These are phyloP conservation scores for Cathartes aura DNA, from an alignment of 2,113 vertebrate genomes.

Conservation along the genomic window DNA sequence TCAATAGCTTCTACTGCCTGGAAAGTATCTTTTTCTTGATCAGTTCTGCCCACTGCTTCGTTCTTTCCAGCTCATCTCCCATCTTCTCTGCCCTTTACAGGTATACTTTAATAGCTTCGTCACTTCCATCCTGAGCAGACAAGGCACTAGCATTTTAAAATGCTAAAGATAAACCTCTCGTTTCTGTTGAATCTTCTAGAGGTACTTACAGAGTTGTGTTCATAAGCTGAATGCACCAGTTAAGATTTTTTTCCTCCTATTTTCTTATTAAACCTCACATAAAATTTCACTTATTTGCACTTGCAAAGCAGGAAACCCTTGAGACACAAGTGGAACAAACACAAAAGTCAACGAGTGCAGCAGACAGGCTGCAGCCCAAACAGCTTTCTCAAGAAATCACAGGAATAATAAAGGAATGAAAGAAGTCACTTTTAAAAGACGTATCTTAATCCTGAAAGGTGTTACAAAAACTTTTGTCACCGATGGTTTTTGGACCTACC, in stretches of 20 bases:
- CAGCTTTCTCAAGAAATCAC: not conserved
- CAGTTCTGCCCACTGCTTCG: not conserved
- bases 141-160: not conserved
- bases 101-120: not conserved
- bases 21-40: not conserved
- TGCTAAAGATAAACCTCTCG: not conserved
- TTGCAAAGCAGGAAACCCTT: not conserved
- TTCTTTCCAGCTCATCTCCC: not conserved
- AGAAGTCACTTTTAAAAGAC: not conserved
- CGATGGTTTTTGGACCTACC: not conserved
- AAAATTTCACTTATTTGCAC: not conserved
- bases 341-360: not conserved
- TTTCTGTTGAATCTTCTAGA: not conserved
- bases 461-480: not conserved
- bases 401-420: not conserved
- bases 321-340: not conserved
- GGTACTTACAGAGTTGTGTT: not conserved
- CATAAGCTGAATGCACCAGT: not conserved
- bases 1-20: not conserved
- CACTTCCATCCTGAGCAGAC: not conserved
- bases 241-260: not conserved
- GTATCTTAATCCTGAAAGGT: not conserved
- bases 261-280: not conserved
- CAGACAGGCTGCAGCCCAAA: not conserved
- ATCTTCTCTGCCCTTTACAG: not conserved